Percentiles rank a stretch among this genome's conserved stretches.
phyloP scores from a whole-genome alignment of 2,113 vertebrate genomes.

The Dromaius novaehollandiae region DNA sequence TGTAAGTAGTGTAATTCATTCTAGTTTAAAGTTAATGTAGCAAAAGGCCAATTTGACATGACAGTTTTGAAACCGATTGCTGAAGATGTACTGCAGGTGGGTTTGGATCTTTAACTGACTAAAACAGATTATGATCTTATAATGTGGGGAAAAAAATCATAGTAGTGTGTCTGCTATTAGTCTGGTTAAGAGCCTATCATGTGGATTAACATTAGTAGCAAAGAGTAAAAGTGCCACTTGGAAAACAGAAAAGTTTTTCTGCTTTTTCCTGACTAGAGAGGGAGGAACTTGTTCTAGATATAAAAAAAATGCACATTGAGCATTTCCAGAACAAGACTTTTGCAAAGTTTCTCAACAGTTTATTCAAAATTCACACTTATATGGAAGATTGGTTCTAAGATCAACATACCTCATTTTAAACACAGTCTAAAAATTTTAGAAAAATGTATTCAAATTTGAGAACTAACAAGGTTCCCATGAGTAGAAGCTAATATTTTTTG shows the following conservation, averaged over 20 bases:
- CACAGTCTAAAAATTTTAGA: not conserved
- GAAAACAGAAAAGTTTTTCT: not conserved
- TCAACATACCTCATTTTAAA: not conserved
- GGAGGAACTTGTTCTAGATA: not conserved
- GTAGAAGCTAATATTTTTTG: not conserved
- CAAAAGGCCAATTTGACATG: not conserved
- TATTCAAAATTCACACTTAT: not conserved
- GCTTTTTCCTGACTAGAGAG: not conserved
- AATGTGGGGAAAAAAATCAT: not conserved
- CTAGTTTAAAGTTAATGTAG: not conserved
- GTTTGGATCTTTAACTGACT: not conserved
- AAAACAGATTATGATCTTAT: not conserved
- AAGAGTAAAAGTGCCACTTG: not conserved
- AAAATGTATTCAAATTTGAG: not conserved
- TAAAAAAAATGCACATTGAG: rapidly evolving
- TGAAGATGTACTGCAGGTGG: not conserved
- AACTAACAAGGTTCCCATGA: not conserved
- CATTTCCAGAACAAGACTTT: not conserved
- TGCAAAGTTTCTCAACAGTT: not conserved
- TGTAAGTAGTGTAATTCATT: not conserved
- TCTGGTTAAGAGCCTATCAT: not conserved
- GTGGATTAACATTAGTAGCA: not conserved
- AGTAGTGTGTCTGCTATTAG: not conserved
- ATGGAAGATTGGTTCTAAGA: not conserved
- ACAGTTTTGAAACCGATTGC: not conserved